Base-by-base conservation (phyloP, 2,113 vertebrate genomes). In the Cricetomys ansorgei region DNA sequence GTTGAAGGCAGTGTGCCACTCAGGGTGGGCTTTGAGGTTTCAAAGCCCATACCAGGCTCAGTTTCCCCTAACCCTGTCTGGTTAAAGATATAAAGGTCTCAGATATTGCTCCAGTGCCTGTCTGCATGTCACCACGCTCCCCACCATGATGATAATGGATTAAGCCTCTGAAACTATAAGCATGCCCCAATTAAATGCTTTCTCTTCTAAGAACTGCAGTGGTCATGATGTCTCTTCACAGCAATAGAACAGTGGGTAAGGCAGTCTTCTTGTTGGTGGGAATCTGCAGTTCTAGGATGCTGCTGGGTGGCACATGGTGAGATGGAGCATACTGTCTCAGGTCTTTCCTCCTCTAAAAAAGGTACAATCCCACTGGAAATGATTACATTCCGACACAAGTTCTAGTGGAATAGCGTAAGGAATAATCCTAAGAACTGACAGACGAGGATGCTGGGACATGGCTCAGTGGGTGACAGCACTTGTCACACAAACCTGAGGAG, bases 231-330 rank as follows among this genome's bases (percentile, higher is more conserved):
- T 59, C 23, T 59, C 34, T 81, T 81, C 37, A 80, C 16, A 37
- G 34, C 19, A 81, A 81, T 25, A 81, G 37, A 40, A 40, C 53
- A 59, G 37, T 59, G 53, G 57, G 53, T n/a, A 7, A 55, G 55
- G 11, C 53, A 81, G 55, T 43, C 34, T 85, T 69, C 37, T 87
- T 69, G 40, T 57, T 73, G n/a, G 27, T 77, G 48, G 48, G 57
- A 3, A 25, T 48, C 59, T 57, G 23, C 9, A 31, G 85, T 31
- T 7, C 43, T 37, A 40, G 25, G 34, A 43, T 29, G 21, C 10
- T 7, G 0, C 15, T 23, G 50, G 75, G 43, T 17, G 4, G 31
- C 31, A 59, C 0, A 0, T 9, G 11, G 4, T 17, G 34, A 89
- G 76, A 59, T 34, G 48, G 11, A 62, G 4, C 3, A 2, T 48